Evolutionary conservation across 2,888 invertebrate genomes (phyloP), one percentile per base, ranked within the genome.

Genomic region (Vandiemenella viatica): DNA sequence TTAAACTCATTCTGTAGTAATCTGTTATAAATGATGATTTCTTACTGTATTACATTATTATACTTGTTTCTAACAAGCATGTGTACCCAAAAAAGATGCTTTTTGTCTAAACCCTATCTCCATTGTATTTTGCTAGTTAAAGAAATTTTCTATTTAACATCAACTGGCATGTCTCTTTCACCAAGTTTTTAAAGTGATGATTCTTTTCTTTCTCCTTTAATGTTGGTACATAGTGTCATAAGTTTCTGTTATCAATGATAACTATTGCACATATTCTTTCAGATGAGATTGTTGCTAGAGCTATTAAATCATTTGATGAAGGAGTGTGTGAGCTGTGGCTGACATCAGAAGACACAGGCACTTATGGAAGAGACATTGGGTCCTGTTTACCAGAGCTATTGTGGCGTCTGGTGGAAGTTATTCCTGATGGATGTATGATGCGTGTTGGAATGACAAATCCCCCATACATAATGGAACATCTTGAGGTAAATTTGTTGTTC

Each of bases 381-480:
- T 79, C 83, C 0, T 85, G 82, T 0, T 68, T 98, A 40, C 95
- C 96, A 0, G 82, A 83, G 63, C 69, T 98, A 45, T 70, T 98
- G 19, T 80, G 85, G 78, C 69, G 77, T 62, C 69, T 98, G n/a
- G 84, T 96, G 0, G 77, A 83, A 48, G 77, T 80, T 13, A 76
- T 84, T 48, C 83, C 84, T 0, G 67, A 77, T 37, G 80, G 82
- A 6, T 86, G 87, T 57, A 76, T 85, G 65, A 73, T 92, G 60
- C 75, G 95, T 43, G 74, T 96, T 22, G 98, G 97, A 13, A 98
- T 97, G 92, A 97, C 96, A 45, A 97, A 97, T 71, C 97, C 97
- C 0, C 97, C 97, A 0, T 98, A 98, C 64, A 97, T 98, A 51
- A 69, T 96, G 49, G 93, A 97, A 58, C 92, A 97, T 64, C 68